These are phyloP conservation scores for Hedychridium roseum DNA, from an alignment of 2,888 invertebrate species.

Conservation along the genomic window DNA sequence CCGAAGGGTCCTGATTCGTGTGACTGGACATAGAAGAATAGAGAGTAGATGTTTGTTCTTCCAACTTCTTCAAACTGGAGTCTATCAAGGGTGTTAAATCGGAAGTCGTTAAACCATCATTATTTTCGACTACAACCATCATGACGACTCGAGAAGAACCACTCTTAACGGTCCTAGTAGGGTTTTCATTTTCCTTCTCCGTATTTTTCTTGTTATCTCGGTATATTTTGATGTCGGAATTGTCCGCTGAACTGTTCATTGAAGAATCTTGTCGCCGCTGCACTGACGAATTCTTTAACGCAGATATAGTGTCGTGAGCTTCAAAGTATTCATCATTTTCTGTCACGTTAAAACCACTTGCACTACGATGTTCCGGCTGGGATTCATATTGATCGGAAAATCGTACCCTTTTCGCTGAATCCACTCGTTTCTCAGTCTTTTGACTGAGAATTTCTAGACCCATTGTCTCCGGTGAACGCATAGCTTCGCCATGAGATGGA, in stretches of 20 bases:
- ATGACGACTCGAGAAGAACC: conserved; percentile 48
- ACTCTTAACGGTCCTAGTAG: neutral
- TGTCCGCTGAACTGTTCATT: neutral
- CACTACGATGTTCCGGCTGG: neutral
- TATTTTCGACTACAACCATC: conserved; percentile 55
- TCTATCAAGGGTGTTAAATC: conserved; percentile 49
- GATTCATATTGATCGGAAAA: conserved; percentile 44
- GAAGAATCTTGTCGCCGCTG: too few species aligned
- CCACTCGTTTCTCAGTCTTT: conserved; percentile 15
- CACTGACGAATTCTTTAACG: too few species aligned
- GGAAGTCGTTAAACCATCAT: conserved; percentile 19
- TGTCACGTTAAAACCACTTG: conserved; percentile 9
- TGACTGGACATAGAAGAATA: conserved; percentile 1
- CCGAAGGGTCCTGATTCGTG: neutral
- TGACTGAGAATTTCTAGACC: neutral
- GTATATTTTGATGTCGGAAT: conserved; percentile 11
- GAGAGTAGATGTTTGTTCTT: conserved; percentile 18
- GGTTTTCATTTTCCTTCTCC: conserved; percentile 27
- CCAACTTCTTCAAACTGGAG: conserved; percentile 50
- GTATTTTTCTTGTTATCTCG: conserved; percentile 27
- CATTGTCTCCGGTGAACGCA: conserved; percentile 2
- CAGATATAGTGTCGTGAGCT: conserved; percentile 31
- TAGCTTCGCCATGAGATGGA: too few species aligned
- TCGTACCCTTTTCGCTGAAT: conserved; percentile 41
- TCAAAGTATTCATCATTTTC: conserved; percentile 41